A percentile compares a stretch with the other conserved stretches of the same genome.
These are phyloP conservation scores for Bos javanicus DNA, from an alignment of 2,113 vertebrate species.

Conservation along the genomic window DNA sequence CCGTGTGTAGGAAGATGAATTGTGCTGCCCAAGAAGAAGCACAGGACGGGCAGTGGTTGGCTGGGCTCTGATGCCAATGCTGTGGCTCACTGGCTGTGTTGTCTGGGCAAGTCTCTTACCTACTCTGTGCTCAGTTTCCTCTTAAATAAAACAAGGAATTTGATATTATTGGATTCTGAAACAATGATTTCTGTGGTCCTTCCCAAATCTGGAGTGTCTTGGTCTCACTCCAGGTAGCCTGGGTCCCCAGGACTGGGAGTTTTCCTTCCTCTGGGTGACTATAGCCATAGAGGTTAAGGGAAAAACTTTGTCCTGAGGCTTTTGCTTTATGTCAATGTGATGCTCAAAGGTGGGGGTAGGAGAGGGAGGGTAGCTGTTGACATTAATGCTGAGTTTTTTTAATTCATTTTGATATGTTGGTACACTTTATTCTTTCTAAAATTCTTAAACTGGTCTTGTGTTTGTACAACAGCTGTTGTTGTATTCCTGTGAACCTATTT, in stretches of 20 bases:
- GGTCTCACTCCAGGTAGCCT: background rate
- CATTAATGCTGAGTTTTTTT: background rate
- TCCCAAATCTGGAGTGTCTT: background rate
- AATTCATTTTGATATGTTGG: conserved; percentile 12
- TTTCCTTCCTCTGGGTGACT: background rate
- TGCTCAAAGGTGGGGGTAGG: background rate
- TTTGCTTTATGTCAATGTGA: background rate
- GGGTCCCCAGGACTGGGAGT: background rate
- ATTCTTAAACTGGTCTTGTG: background rate
- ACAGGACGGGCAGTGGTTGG: background rate
- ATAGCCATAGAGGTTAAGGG: background rate
- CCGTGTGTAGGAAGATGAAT: background rate
- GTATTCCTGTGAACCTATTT: background rate
- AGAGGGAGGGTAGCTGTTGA: background rate
- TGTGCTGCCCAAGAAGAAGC: background rate
- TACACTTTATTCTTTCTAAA: background rate
- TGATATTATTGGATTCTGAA: background rate
- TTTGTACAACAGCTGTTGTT: background rate
- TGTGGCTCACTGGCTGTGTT: background rate
- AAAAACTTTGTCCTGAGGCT: background rate
- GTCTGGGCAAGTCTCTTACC: background rate
- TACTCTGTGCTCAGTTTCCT: background rate
- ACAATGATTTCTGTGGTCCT: background rate
- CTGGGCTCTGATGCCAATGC: background rate
- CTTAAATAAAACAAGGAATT: background rate